These are phyloP conservation scores for Gonatopus flavifemur DNA, from an alignment of 1,140 invertebrate species.

Conservation along the genomic window DNA sequence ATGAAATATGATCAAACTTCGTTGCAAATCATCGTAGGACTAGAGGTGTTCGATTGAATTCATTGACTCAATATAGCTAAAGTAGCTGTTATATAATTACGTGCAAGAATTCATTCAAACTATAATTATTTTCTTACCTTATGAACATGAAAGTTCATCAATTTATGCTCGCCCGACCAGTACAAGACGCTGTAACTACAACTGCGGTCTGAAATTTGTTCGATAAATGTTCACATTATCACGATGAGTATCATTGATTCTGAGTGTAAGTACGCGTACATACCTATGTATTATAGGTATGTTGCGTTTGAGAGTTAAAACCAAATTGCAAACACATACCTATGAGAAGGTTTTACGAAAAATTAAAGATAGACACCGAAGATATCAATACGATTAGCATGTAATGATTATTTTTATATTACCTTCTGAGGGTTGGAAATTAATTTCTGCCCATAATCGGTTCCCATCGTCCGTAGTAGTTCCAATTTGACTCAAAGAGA, in stretches of 20 bases:
- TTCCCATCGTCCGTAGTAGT: constrained; percentile 9
- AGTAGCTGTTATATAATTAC: background rate
- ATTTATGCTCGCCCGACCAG: constrained; percentile 24
- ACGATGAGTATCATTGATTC: too few relatives aligned
- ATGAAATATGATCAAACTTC: background rate
- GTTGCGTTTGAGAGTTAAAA: background rate
- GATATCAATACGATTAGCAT: background rate
- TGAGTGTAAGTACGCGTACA: background rate
- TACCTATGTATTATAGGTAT: background rate
- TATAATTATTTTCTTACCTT: constrained; percentile 27
- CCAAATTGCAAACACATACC: too few relatives aligned
- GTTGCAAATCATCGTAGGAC: background rate
- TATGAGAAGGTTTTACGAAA: too few relatives aligned
- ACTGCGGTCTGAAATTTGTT: constrained; percentile 36
- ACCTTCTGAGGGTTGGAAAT: constrained; percentile 39
- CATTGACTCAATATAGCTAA: too few relatives aligned
- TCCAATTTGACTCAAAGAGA: constrained; percentile 24
- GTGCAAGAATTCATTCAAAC: background rate
- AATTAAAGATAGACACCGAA: too few relatives aligned
- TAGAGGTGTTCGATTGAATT: background rate
- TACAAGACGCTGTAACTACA: constrained; percentile 44
- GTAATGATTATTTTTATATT: background rate
- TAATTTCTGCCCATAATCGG: constrained; percentile 24
- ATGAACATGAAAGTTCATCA: constrained; percentile 20
- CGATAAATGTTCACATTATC: background rate